Percentiles rank a stretch among this genome's conserved stretches.
Evolutionary conservation across 1,140 invertebrate species (phyloP).

Genomic region (Formica exsecta): DNA sequence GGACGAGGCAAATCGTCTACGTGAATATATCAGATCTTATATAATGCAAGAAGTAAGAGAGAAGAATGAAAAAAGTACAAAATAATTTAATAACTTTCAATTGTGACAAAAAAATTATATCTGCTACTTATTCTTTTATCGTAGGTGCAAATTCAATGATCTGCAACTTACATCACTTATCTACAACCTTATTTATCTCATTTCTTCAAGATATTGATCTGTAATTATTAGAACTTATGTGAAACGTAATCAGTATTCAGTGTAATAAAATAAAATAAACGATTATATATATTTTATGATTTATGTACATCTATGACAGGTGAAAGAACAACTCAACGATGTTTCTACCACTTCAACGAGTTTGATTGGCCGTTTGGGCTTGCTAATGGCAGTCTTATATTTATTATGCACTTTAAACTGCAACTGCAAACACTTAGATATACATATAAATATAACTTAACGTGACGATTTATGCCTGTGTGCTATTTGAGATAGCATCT

Average conservation of each 20-base stretch:
- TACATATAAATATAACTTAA: constrained; percentile 53
- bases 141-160: neutral
- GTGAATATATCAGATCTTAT: constrained; percentile 55
- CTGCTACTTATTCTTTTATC: constrained; percentile 5
- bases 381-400: constrained; percentile 22
- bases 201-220: neutral
- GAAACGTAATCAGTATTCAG: neutral
- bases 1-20: constrained; percentile 57
- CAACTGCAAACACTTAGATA: neutral
- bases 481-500: constrained; percentile 92
- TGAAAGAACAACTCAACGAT: constrained; percentile 6
- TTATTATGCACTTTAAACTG: constrained; percentile 26
- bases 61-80: constrained; percentile 6
- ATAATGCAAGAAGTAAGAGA: constrained; percentile 25
- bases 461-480: constrained; percentile 82
- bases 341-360: neutral
- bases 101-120: neutral
- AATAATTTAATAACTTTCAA: constrained; percentile 9
- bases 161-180: neutral
- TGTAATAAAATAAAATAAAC: constrained; percentile 32
- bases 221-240: neutral
- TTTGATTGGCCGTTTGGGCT: neutral
- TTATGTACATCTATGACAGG: constrained; percentile 32
- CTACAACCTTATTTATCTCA: too few species aligned
- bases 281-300: neutral